phyloP scores from a whole-genome alignment of 2,797 vertebrate genomes.

The Macropodus opercularis region DNA sequence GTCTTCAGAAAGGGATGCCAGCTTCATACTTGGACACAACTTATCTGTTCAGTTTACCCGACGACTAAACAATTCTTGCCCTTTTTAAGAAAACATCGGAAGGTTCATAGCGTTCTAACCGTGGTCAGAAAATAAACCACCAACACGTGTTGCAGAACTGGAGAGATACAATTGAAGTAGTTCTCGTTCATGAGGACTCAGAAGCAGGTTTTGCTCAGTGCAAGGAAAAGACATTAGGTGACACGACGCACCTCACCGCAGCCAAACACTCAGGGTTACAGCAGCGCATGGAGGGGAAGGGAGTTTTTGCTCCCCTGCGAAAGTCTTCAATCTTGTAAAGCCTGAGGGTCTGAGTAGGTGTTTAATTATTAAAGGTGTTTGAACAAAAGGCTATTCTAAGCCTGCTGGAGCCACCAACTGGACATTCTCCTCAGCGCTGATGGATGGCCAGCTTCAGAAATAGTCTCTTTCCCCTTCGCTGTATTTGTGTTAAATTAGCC shows the following conservation, averaged over 20 bases:
- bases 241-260: conserved; percentile 63
- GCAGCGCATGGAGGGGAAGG: conserved; percentile 42
- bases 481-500: conserved; percentile 67
- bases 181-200: conserved; percentile 69
- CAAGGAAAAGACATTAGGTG: conserved; percentile 74
- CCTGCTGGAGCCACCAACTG: conserved; percentile 77
- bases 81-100: neutral
- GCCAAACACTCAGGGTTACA: conserved; percentile 65
- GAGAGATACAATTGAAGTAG: conserved; percentile 44
- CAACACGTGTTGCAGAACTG: conserved; percentile 11
- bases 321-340: conserved; percentile 76
- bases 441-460: conserved; percentile 68
- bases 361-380: conserved; percentile 85
- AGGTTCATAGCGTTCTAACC: neutral
- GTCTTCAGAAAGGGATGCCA: neutral
- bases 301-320: conserved; percentile 41
- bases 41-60: no score
- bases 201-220: conserved; percentile 75
- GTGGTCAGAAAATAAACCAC: neutral
- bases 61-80: no score
- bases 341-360: conserved; percentile 77
- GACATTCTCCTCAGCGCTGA: conserved; percentile 74
- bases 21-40: neutral
- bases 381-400: conserved; percentile 82
- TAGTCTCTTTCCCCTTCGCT: conserved; percentile 60